Conservation (phyloP, 2,888 invertebrate species). For the Aphodius granarius region DNA sequence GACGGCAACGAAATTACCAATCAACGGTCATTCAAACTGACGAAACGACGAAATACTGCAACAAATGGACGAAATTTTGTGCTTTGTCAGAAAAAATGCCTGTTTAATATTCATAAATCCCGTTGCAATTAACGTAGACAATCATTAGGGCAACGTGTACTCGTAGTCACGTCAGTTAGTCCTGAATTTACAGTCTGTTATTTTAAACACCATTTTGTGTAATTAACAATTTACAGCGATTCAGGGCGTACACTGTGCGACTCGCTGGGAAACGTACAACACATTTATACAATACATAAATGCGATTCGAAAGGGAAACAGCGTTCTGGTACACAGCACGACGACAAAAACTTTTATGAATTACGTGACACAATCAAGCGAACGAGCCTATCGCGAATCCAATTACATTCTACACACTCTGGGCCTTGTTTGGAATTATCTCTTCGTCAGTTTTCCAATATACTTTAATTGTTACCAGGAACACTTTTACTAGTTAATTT, state of each 20-base stretch:
- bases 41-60: not conserved
- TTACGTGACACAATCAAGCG: conserved; percentile 25
- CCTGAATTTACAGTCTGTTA: conserved; percentile 4
- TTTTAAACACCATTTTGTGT: conserved; percentile 12
- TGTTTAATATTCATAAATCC: not conserved
- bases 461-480: too few species aligned
- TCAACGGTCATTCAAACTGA: not conserved
- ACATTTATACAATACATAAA: not conserved
- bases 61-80: not conserved
- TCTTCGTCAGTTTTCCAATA: not conserved
- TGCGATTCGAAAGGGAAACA: not conserved
- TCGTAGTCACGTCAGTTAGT: not conserved
- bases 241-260: not conserved
- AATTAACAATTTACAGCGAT: conserved; percentile 11
- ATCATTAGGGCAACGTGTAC: not conserved
- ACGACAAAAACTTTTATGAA: conserved; percentile 22
- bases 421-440: not conserved
- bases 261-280: not conserved
- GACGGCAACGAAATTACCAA: not conserved
- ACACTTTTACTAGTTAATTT: too few species aligned
- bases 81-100: not conserved
- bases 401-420: conserved; percentile 9
- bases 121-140: not conserved
- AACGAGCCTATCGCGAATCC: conserved; percentile 18
- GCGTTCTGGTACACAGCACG: not conserved